Base-by-base conservation (phyloP, 2,888 invertebrate species). In the Scaptomyza cyrtandrae region DNA sequence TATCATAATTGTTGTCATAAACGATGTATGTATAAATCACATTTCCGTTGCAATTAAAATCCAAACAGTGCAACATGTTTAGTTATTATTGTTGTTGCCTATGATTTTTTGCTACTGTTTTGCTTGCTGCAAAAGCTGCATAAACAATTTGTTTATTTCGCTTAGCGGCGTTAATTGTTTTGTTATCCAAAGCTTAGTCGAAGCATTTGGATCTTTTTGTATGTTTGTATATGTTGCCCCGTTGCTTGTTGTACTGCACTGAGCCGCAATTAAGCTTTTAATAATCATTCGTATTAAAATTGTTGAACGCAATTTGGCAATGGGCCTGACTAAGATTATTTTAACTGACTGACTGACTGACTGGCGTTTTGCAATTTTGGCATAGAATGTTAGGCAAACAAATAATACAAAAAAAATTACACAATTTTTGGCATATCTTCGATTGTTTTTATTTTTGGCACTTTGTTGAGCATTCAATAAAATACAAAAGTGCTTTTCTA, bases 271-370 rank as follows among this genome's bases (percentile, higher is more conserved):
- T 84, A 81, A 75, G 86, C 83, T 53, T 77, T 84, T 82, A 86
- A 82, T 82, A 82, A 86, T 71, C 52, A 80, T 86, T 86, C 87
- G 67, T 78, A 60, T 74, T 69, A 67, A 86, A 78, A 78, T 71
- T 44, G 73, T 69, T 83, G 67, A 77, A 71, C 80, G 70, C 61
- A 0, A 69, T 82, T 82, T 82, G 86, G 83, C 83, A 82, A 85
- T 73, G 76, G 73, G 55, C 37, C 37, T 16, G 1, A 41, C 41
- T 16, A 16, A 9, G 7, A 16, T 39, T 1, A 37, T 3, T 37
- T 37, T 37, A 37, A 33, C 48, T 16, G 31, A 16, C 14, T 49
- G 46, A 33, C 48, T 16, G 31, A 16, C 14, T 49, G 46, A 24
- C 80, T 53, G 54, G 35, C 70, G 64, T 80, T 86, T 86, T 76